Evolutionary conservation across 1,140 invertebrate species (phyloP), one percentile per base, ranked within the genome.

Genomic region (Acarapis woodi): DNA sequence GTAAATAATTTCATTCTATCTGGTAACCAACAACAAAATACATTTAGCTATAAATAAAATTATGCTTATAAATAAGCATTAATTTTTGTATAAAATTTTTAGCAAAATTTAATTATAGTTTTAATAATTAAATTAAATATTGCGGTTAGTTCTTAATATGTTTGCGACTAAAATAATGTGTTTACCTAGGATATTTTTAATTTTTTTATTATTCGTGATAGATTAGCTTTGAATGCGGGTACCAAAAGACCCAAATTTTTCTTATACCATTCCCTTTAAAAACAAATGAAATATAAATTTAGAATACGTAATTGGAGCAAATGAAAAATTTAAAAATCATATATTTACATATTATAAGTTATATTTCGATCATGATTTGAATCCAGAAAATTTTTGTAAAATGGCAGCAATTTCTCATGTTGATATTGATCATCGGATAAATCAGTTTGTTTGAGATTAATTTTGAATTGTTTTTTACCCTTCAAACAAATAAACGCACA

Each of bases 151-250:
- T 26, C 25, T n/a, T 26, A 8, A 26, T 8, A 6, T n/a, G n/a
- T n/a, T 26, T n/a, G 6, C 25, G 25, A n/a, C n/a, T n/a, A n/a
- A n/a, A n/a, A 26, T 26, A 26, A 8, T 26, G 6, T 26, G 6
- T n/a, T 26, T 26, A 26, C n/a, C 25, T n/a, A 6, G 25, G 6
- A 26, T 26, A n/a, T 8, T 26, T 26, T 6, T 26, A n/a, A 8
- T 8, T 26, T 26, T 26, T n/a, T n/a, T n/a, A n/a, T n/a, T n/a
- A n/a, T n/a, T n/a, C n/a, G n/a, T 6, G 25, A 6, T 26, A 26
- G 25, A 19, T 9, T 8, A 8, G 31, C 31, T 32, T 18, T 32
- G 6, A 36, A 62, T 65, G 37, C 62, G 65, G 23, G 60, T 24
- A 15, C 16, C 20, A 42, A 22, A 2, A 42, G 29, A 14, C 16